Evolutionary conservation across 2,888 invertebrate species (phyloP), one percentile per base, ranked within the genome.

Genomic region (Calliopum simillimum): DNA sequence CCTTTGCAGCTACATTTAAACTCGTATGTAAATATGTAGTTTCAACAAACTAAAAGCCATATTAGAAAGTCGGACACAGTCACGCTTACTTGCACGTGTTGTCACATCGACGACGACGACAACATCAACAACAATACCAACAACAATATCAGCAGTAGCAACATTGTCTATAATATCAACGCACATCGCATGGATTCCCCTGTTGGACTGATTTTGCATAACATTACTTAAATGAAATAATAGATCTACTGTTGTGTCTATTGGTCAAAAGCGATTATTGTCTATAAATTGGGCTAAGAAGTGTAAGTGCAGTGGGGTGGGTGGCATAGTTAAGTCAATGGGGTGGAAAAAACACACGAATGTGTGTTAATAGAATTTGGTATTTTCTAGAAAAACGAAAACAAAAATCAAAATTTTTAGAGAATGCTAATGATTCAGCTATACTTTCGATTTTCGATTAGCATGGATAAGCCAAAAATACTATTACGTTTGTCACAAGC

Each of bases 81-180:
- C 79, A 79, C 77, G 77, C 76, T 78, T 77, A 73, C 70, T 67
- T 77, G 76, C 76, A 78, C 77, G 79, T 79, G 78, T 73, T 74
- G 66, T 69, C 58, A 69, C 70, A 75, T 16, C 21, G 16, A 65
- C 59, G 59, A 44, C 11, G 12, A 25, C 19, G 51, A 21, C 53
- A 65, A 5, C 44, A 51, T 19, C 41, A 51, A 44, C 43, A 43
- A 19, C 19, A 51, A 25, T 63, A 33, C 49, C n/a, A 5, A 33
- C 25, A 33, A 25, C 33, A 58, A 58, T 16, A 58, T n/a, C 5
- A 58, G 16, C 6, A 58, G n/a, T 33, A 59, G 41, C 33, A 58
- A 58, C 53, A 53, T 13, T 53, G 59, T 19, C 53, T n/a, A 58
- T 58, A 14, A 33, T 25, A 58, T 58, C 33, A 25, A 41, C 58